Evolutionary conservation across 1,140 invertebrate genomes (phyloP), one percentile per base, ranked within the genome.

Genomic region (Panagrolaimus sp.): DNA sequence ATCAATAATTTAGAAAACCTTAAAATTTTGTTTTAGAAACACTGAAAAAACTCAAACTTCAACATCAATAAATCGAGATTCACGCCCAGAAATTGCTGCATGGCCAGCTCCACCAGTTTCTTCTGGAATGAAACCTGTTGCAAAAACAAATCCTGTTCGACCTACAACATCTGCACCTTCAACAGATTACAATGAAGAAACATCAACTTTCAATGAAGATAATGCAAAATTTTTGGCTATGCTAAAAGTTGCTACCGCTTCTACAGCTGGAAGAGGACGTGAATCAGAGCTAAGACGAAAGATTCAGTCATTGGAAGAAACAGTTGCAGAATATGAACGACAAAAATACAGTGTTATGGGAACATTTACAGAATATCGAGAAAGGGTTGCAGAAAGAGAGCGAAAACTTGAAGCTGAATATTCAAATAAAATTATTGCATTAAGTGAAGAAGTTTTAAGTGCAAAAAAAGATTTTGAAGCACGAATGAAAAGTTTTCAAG

Each of bases 261-360:
- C 61, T n/a, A 66, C 27, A 23, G 70, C 51, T 14, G 69, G 72
- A 16, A 65, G 73, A 31, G 80, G 80, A 42, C 48, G 80, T 11
- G 79, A 81, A 65, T 72, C 70, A 7, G 79, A 81, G 62, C 31
- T 81, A 38, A 66, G 81, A 42, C 67, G 69, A 53, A 81, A 81
- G 47, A 81, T 81, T 23, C 80, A 81, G 65, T 73, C 69, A 9
- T 45, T 81, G 8, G 80, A 81, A 69, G 79, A 81, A 43, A 81
- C 78, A 31, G 80, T 81, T 14, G 80, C 81, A 9, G 80, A 82
- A 65, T 81, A 81, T 69, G 80, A 81, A 73, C 62, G 76, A 14
- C 80, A 81, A 69, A 81, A 81, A 65, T 80, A 72, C 51, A 81
- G 74, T 63, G 80, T 81, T 1, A 79, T 81, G 77, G 80, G 80